Conservation (phyloP, 2,113 vertebrate species). For the Struthio camelus region DNA sequence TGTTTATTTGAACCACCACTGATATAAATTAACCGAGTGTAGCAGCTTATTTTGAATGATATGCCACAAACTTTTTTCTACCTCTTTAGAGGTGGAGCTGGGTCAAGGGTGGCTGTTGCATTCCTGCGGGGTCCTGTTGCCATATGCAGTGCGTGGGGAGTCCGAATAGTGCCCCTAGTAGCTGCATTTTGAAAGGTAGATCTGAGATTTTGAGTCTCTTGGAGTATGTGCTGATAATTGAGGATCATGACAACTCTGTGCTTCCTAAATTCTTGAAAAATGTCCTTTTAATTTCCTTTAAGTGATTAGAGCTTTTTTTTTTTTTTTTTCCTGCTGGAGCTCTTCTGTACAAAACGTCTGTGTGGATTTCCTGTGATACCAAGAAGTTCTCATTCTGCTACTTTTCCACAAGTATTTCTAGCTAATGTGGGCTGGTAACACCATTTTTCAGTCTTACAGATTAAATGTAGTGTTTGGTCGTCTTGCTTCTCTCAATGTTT, state of each 20-base stretch:
- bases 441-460: neutral
- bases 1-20: neutral
- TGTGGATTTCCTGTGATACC: neutral
- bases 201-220: neutral
- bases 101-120: neutral
- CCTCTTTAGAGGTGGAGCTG: neutral
- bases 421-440: neutral
- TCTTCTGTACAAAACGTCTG: neutral
- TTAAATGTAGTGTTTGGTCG: neutral
- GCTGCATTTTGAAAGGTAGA: neutral
- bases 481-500: neutral
- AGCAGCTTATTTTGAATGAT: neutral
- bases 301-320: neutral
- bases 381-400: neutral
- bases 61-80: neutral
- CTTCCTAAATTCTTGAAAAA: neutral
- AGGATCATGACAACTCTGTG: neutral
- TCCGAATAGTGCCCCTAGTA: neutral
- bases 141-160: neutral
- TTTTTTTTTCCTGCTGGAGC: neutral
- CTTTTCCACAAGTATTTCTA: neutral
- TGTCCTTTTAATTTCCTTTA: neutral
- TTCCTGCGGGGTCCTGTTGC: neutral
- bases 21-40: neutral
- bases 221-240: fast-evolving